Percentiles rank a stretch among this genome's conserved stretches.
Evolutionary conservation across 37 sponge, comb jelly and placozoan genomes (phyloP).

Genomic region (Chondrilla cf. caribensis): DNA sequence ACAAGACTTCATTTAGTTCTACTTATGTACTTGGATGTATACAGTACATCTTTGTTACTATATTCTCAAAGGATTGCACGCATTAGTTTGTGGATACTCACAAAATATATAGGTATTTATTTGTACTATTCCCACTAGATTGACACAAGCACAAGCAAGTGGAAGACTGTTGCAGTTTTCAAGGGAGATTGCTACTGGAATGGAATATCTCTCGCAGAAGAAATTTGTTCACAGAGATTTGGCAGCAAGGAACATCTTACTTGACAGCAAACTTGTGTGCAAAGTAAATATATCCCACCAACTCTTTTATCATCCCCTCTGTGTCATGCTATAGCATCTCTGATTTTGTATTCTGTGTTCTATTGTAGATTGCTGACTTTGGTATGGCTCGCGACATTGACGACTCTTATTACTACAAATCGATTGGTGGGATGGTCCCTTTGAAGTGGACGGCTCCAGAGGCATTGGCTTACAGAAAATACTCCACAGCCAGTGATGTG

Average conservation of each 20-base stretch:
- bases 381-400: slow-evolving; percentile 1
- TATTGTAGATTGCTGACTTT: slow-evolving; percentile 16
- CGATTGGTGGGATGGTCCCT: slow-evolving; percentile 4
- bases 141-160: no score
- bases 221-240: slow-evolving; percentile 64
- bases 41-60: no score
- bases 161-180: slow-evolving; percentile 9
- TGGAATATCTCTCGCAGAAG: slow-evolving; percentile 50
- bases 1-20: no score
- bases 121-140: no score
- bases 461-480: slow-evolving; percentile 3
- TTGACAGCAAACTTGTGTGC: slow-evolving; percentile 34
- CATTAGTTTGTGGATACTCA: no score
- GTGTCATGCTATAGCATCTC: no score
- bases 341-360: no score
- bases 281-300: background rate
- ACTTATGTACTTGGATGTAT: no score
- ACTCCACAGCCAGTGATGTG: slow-evolving; percentile 17
- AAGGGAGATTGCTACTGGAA: slow-evolving; percentile 54
- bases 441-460: slow-evolving; percentile 28
- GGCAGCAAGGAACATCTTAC: slow-evolving; percentile 68
- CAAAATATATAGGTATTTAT: no score
- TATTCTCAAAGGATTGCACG: no score
- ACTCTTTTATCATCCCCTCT: no score
- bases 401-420: background rate